Base-by-base conservation (phyloP, 2,113 vertebrate species). In the Tricholaema leucomelas region DNA sequence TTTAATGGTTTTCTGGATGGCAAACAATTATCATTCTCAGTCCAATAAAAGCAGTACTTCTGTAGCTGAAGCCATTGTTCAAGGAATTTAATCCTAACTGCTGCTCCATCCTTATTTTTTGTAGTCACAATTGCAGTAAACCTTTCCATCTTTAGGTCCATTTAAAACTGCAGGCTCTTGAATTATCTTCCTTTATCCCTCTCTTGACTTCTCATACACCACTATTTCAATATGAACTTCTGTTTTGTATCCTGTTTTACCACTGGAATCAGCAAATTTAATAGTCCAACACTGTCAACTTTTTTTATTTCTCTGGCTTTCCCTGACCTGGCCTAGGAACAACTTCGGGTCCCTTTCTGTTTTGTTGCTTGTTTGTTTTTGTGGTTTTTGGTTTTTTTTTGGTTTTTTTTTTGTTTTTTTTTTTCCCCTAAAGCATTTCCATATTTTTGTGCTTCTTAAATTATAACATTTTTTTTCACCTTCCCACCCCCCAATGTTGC, bases 241-340 rank as follows among this genome's bases (percentile, higher is more conserved):
- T 40, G 21, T 33, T 86, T 61, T 38, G 1, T 56, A 42, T 64
- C 21, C 15, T 71, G 4, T n/a, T 77, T 84, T 35, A 40, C 16
- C 7, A 5, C 4, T 72, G 5, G 25, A 76, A 38, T 54, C 24
- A 12, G 24, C 15, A 79, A 27, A 6, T 71, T 40, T 56, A 60
- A 12, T 78, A 52, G 36, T 6, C 8, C 10, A 15, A 6, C 9
- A 5, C 2, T 42, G 31, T 64, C 25, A 66, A 5, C 4, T 15
- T 38, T n/a, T 72, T 31, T 38, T 38, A 55, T 20, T 50, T 28
- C 28, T 5, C 9, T 36, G 33, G 33, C 20, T 8, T 8, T 35
- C 27, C 54, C 31, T 46, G n/a, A 1, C 14, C 1, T 2, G 13
- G 13, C 8, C 12, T 3, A 5, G 1, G 18, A 65, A 21, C 18